Percentiles rank a stretch among this genome's conserved stretches.
Evolutionary conservation across 2,797 vertebrate genomes (phyloP).

Genomic region (Lacerta agilis): DNA sequence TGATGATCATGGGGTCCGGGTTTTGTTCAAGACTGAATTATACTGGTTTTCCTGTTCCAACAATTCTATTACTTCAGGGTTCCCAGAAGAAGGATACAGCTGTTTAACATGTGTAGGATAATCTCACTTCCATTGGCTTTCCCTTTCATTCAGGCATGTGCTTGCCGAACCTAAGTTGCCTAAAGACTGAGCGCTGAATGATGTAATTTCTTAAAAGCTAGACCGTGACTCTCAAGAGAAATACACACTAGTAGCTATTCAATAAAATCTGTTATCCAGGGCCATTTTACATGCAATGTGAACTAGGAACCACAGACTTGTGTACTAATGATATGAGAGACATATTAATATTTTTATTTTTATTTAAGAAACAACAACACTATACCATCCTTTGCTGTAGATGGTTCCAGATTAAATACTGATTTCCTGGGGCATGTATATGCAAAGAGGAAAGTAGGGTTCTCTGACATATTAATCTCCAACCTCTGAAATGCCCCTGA

Average conservation of each 20-base stretch:
- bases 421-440: no score
- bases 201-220: not conserved
- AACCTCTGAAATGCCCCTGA: not conserved
- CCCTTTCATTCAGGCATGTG: not conserved
- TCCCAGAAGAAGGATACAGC: not conserved
- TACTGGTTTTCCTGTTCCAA: not conserved
- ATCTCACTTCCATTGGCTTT: not conserved
- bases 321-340: not conserved
- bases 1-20: no score
- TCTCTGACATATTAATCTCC: not conserved
- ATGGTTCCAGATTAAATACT: not conserved
- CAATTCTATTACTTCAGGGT: not conserved
- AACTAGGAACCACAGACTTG: not conserved
- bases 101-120: not conserved
- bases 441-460: not conserved
- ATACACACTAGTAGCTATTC: not conserved
- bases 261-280: not conserved
- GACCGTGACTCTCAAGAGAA: not conserved
- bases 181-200: not conserved
- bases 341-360: not conserved
- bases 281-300: not conserved
- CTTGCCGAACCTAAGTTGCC: no score
- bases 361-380: no score
- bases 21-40: no score
- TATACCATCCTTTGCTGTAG: no score